Evolutionary conservation across 2,888 invertebrate genomes (phyloP).

Genomic region (Pimpla rufipes): DNA sequence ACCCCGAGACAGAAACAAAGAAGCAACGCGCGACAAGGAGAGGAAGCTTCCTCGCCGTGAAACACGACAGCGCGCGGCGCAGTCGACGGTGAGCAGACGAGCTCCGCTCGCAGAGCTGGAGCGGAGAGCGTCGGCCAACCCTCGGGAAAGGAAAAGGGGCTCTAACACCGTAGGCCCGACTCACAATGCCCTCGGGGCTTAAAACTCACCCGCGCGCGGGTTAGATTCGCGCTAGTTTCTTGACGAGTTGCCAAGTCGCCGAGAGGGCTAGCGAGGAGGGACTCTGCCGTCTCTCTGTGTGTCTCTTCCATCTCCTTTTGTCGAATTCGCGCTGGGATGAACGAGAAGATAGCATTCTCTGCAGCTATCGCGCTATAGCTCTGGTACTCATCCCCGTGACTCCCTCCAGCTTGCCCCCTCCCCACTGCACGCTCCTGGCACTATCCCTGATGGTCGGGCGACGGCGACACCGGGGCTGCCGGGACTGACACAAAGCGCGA

Average conservation of each 20-base stretch:
- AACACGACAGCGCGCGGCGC: neutral
- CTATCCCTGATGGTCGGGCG: conserved; percentile 57
- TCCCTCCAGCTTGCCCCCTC: conserved; percentile 25
- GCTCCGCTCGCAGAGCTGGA: conserved; percentile 4
- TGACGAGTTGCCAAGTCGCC: conserved; percentile 85
- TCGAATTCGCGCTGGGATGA: conserved; percentile 66
- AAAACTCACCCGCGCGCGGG: conserved; percentile 68
- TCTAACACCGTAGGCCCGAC: conserved; percentile 50
- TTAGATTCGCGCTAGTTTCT: conserved; percentile 84
- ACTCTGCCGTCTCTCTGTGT: conserved; percentile 69
- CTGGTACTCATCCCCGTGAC: conserved; percentile 14
- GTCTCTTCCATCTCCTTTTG: conserved; percentile 65
- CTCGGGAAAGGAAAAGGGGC: conserved; percentile 42
- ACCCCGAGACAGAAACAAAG: conserved; percentile 76
- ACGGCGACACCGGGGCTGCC: conserved; percentile 71
- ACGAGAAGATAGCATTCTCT: conserved; percentile 53
- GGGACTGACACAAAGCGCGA: conserved; percentile 70
- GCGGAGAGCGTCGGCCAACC: conserved; percentile 33
- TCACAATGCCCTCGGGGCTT: conserved; percentile 72
- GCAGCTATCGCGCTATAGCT: conserved; percentile 32
- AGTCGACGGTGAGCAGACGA: conserved; percentile 15
- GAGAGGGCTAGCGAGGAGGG: conserved; percentile 74
- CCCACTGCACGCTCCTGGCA: conserved; percentile 8
- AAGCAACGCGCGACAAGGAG: conserved; percentile 72
- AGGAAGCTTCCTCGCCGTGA: conserved; percentile 67